Base-by-base conservation (phyloP, 92 coral and sea anemone genomes). In the Zoanthus solanderi region DNA sequence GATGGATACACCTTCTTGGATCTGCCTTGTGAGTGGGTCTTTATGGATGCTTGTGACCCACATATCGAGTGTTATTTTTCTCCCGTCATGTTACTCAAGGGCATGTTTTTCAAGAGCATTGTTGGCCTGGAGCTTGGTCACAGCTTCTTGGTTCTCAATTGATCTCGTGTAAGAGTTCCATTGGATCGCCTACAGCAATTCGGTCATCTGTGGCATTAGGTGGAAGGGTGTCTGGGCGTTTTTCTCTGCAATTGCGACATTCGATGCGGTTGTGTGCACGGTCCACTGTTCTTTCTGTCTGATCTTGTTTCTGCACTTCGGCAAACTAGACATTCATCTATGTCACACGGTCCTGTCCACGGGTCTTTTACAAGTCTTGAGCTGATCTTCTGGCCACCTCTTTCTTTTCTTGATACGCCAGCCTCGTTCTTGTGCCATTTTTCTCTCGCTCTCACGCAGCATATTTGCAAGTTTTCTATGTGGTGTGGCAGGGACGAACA, bases 1-100 rank as follows among this genome's bases (percentile, higher is more conserved):
- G 81, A 76, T 76, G 29, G 81, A 76, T 76, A 53, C 79, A 75
- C 79, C 79, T 75, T 75, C 79, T 75, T 75, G 79, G 79, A 75
- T 47, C 79, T 75, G 79, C 79, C 79, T 75, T 75, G 79, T 44
- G 79, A 75, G 79, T 75, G 79, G 79, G 79, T 75, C 60, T 75
- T 75, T 75, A 75, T 75, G 79, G 79, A 75, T 75, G 32, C 79
- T 75, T 44, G 81, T 76, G 67, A 76, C 81, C 81, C 65, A 76
- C 81, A 76, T 76, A 76, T 53, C 67, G 67, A 76, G 81, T 53
- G 81, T 76, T 76, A 76, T 76, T 52, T 76, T 45, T 76, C 67
- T 76, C 67, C 81, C 81, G 67, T 47, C 79, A 75, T 75, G 79
- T 16, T 75, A 75, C 63, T 75, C 76, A 34, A 71, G 76, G 76